Base-by-base conservation (phyloP, 2,888 invertebrate species). In the Drosophila emarginata region DNA sequence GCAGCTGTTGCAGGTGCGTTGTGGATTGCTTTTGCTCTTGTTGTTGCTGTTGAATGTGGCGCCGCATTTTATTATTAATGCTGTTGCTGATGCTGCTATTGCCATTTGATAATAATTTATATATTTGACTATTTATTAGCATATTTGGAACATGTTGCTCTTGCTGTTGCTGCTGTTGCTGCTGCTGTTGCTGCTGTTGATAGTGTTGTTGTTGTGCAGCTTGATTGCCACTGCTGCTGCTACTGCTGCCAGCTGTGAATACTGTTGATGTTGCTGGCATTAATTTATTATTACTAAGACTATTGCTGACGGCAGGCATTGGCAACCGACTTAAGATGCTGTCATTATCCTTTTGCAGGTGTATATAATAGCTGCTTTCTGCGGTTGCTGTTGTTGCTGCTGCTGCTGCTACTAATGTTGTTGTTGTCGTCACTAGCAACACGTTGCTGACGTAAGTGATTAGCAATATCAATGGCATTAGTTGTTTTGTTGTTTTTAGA, bases 401-500 rank as follows among this genome's bases (percentile, higher is more conserved):
- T 78, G 79, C 61, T 76, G 78, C 56, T 73, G 77, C 72, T 74
- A 79, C 58, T 70, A 66, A 59, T 68, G 80, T 51, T 72, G 77
- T 82, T 82, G 89, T 81, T 85, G 84, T 78, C 80, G 80, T 76
- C 86, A 91, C 79, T 83, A 91, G 90, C 89, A 91, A 89, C 87
- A 91, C 90, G 83, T 89, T 84, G 89, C 88, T 87, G 86, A 78
- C 80, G 85, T 85, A 88, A 80, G 90, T 87, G 85, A 90, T 89
- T 86, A 91, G 89, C 91, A 89, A 90, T 91, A 91, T 88, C 88
- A 90, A 91, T 88, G 89, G 91, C 91, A 92, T 91, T 90, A 90
- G 91, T 91, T 91, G 91, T 90, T 89, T 91, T 89, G 90, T 91
- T 91, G 91, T 91, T 89, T 90, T 90, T 89, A 91, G 90, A 92